Percentiles rank a stretch among this genome's conserved stretches.
Evolutionary conservation across 2,113 vertebrate genomes (phyloP).

Genomic region (Nerophis lumbriciformis): DNA sequence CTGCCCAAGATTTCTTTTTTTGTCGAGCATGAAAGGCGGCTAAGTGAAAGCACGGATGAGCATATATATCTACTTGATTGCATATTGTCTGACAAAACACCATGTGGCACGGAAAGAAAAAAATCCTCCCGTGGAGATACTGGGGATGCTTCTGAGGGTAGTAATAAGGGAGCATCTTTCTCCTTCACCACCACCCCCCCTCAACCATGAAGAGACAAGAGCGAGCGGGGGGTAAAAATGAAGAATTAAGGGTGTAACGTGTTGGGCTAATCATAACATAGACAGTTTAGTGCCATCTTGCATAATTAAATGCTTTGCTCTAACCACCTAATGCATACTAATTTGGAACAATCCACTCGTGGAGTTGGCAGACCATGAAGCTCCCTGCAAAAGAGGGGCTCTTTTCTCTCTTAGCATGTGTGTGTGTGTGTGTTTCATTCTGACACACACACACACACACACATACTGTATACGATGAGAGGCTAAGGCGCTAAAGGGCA

Average conservation of each 20-base stretch:
- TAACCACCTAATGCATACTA: slow-evolving; percentile 73
- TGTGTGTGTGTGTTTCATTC: slow-evolving; percentile 7
- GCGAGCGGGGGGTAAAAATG: slow-evolving; percentile 16
- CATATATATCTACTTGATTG: slow-evolving; percentile 48
- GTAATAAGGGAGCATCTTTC: slow-evolving; percentile 23
- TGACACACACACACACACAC: not conserved
- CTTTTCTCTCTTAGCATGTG: slow-evolving; percentile 23
- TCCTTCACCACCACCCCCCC: slow-evolving; percentile 15
- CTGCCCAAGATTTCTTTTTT: slow-evolving; percentile 42
- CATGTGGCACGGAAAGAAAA: slow-evolving; percentile 24
- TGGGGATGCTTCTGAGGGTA: slow-evolving; percentile 41
- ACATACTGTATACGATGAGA: slow-evolving; percentile 16
- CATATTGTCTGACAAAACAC: slow-evolving; percentile 58
- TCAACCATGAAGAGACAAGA: slow-evolving; percentile 20
- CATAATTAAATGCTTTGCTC: slow-evolving; percentile 74
- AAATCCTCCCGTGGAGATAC: slow-evolving; percentile 41
- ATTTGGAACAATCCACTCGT: slow-evolving; percentile 70
- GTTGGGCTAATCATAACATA: slow-evolving; percentile 74
- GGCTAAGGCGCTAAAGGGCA: slow-evolving; percentile 61
- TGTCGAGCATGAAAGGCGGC: slow-evolving; percentile 46
- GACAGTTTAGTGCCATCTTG: slow-evolving; percentile 69
- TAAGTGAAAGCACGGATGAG: slow-evolving; percentile 39
- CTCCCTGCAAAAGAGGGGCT: slow-evolving; percentile 51
- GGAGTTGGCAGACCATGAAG: slow-evolving; percentile 65
- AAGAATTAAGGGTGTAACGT: slow-evolving; percentile 69